Evolutionary conservation across 1,140 invertebrate species (phyloP).

Genomic region (Saccostrea glomerata): DNA sequence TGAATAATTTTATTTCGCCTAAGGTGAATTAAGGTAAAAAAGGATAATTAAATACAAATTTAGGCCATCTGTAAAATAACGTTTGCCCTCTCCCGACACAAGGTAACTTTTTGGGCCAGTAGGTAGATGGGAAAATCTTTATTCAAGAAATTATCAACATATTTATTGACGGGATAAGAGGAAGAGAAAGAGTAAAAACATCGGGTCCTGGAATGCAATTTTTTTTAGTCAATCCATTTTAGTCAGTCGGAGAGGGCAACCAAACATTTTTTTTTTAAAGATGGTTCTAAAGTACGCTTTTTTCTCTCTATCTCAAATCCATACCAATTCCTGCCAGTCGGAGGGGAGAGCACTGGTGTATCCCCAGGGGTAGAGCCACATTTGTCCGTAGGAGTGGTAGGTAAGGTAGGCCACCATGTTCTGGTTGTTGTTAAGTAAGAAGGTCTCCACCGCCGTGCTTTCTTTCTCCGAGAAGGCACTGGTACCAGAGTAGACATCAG

Average conservation of each 20-base stretch:
- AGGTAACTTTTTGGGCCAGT: too few species aligned
- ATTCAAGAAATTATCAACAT: too few species aligned
- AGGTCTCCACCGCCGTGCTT: conserved; percentile 80
- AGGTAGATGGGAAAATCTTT: too few species aligned
- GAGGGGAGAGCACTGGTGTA: conserved; percentile 61
- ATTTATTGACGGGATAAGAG: too few species aligned
- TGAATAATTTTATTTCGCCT: background rate
- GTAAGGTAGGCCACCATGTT: conserved; percentile 70
- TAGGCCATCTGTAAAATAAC: too few species aligned
- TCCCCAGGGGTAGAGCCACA: conserved; percentile 80
- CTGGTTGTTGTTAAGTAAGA: conserved; percentile 53
- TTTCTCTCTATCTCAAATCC: background rate
- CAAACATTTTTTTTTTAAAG: too few species aligned
- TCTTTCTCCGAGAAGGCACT: conserved; percentile 95
- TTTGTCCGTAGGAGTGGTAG: conserved; percentile 76
- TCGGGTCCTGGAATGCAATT: too few species aligned
- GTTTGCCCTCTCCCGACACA: too few species aligned
- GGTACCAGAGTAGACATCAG: conserved; percentile 91
- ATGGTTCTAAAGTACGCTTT: background rate
- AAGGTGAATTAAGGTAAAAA: background rate
- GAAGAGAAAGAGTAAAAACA: too few species aligned
- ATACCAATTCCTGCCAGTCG: conserved; percentile 14
- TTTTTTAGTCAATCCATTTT: too few species aligned
- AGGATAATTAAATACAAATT: too few species aligned
- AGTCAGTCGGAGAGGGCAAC: too few species aligned